Base-by-base conservation (phyloP, 2,888 invertebrate genomes). In the Apodemia zela region DNA sequence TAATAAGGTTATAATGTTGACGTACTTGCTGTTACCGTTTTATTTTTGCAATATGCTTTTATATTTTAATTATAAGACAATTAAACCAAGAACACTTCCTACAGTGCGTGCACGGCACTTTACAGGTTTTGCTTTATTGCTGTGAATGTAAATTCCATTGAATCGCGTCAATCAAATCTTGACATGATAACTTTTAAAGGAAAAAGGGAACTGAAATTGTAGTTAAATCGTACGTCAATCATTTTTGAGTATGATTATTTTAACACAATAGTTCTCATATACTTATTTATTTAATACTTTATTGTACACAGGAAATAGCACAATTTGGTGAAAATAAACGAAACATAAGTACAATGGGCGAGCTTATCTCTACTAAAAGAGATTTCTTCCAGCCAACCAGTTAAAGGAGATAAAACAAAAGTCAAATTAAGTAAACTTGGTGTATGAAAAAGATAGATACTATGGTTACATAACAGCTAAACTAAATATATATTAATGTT, bases 11-110 rank as follows among this genome's bases (percentile, higher is more conserved):
- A 54, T 25, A 54, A 13, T 54, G 51, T 54, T 21, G 51, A 54
- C 51, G 51, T 54, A 54, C 51, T 54, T 54, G 51, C 13, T 49
- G 49, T 49, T 54, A 54, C 51, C 18, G 51, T 54, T 54, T 54
- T 54, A 54, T 54, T 54, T 54, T 54, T n/a, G 13, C 21, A 54
- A 42, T 42, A 42, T 21, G 25, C 10, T 54, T 54, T 54, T 54
- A 21, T 54, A 21, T 54, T 54, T 54, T 54, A 54, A 54, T 54
- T 54, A 54, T 54, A 54, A 54, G 51, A 54, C 51, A 54, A 54
- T 54, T 21, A 54, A 54, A 54, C 51, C 51, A 21, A 54, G 51
- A 21, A 13, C 51, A 54, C 51, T 54, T 54, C 51, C 51, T 54
- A 54, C 25, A 54, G 21, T 18, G 51, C 25, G 8, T 13, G 51